Evolutionary conservation across 2,797 vertebrate species (phyloP), one percentile per base, ranked within the genome.

Genomic region (Leptatherina wallacei): DNA sequence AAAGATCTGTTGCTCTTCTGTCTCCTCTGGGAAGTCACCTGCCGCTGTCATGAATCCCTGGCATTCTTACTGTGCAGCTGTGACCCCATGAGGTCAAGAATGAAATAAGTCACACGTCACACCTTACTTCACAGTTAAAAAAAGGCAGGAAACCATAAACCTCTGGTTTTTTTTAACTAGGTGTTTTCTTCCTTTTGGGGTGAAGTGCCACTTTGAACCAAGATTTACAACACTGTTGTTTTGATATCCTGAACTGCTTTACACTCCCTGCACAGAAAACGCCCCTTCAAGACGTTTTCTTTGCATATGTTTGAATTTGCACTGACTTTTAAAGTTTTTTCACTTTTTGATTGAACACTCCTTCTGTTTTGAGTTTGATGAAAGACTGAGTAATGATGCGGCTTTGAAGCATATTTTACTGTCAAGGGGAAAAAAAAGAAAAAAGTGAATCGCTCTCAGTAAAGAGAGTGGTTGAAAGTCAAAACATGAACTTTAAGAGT

Each of bases 91-190:
- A 59, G 72, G 59, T 81, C 70, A 61, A 27, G 27, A 8, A 40
- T 38, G 75, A 80, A 79, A 73, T 24, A 75, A 14, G 73, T 61
- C 40, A 27, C 52, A 20, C 3, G 62, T n/a, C 52, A 27, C 14
- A 67, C 24, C 8, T 73, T 11, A 27, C 38, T 52, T 85, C 38
- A 74, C 35, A 12, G 79, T 57, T 80, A 44, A 84, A 71, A 71
- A 63, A 69, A 58, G 18, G 66, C 76, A 66, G 75, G 75, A 80
- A 60, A 55, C 55, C 71, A 65, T 85, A 73, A 83, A 84, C 24
- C 8, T 38, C 36, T 2, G 36, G 2, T 42, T 0, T 27, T 72
- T 67, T 27, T 2, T 38, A 71, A 60, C 3, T 14, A 73, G 42
- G 59, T 64, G 65, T 84, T 72, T 56, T 58, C 73, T 69, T 65